Evolutionary conservation across 1,140 invertebrate genomes (phyloP), one percentile per base, ranked within the genome.

Genomic region (Zaprionus gabonicus): DNA sequence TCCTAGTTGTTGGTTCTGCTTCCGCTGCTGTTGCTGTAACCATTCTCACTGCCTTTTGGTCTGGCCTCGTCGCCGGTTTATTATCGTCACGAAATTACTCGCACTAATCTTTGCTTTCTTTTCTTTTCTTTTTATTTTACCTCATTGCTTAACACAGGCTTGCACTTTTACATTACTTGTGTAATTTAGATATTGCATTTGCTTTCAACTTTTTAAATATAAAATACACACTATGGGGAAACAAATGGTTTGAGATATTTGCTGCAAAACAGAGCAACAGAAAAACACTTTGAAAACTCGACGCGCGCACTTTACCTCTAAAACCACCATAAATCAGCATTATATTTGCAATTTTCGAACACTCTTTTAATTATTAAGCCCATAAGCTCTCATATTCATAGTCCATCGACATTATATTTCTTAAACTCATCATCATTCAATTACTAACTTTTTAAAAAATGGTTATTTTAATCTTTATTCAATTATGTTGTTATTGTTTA

Each of bases 251-350:
- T 67, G 70, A 80, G 76, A 73, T 77, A 73, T 81, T 80, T 82
- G 76, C 78, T 71, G 68, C 82, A 82, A 80, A 85, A 84, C 65
- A 70, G 71, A 82, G 80, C 76, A 91, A 72, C 63, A 77, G 85
- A 90, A 90, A 90, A 90, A 90, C 85, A 90, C 85, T 90, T 90
- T 70, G 56, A 91, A 90, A 90, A 90, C 85, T 90, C 85, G 80
- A 80, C 77, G 80, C 83, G 71, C 83, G 75, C 85, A 81, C 85
- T 71, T 77, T 78, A 60, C 66, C 69, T 70, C 51, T 27, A 62
- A 65, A 76, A 41, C 59, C 74, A 71, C 75, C 82, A 80, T 60
- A 73, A 55, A 73, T 41, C 25, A 51, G 67, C 56, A 69, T 75
- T 70, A 51, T 58, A 67, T 63, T 27, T 17, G 55, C 51, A 66